Conservation (phyloP, 2,888 invertebrate species). For the Drosophila demipolita region DNA sequence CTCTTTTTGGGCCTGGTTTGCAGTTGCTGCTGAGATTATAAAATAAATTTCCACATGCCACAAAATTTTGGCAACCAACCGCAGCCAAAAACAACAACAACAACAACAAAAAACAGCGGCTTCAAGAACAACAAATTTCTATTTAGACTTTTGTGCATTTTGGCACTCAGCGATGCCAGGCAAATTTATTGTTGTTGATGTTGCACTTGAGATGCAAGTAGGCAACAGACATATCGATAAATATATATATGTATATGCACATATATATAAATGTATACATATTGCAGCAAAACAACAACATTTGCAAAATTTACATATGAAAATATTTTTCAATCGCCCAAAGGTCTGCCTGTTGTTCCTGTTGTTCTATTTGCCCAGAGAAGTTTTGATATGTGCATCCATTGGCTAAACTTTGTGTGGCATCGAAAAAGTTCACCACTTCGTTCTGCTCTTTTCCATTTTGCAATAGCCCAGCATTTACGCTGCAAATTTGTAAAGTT, state of each 20-base stretch:
- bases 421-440: constrained; percentile 40
- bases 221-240: constrained; percentile 52
- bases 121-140: constrained; percentile 17
- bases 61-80: constrained; percentile 69
- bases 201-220: constrained; percentile 73
- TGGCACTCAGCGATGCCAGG: constrained; percentile 45
- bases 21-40: constrained; percentile 70
- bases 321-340: constrained; percentile 77
- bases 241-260: constrained; percentile 3
- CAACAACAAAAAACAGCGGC: constrained; percentile 1
- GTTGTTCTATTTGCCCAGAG: constrained; percentile 33
- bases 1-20: constrained; percentile 18
- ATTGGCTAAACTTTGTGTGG: constrained; percentile 38
- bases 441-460: constrained; percentile 10
- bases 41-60: constrained; percentile 79
- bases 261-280: background rate
- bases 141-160: constrained; percentile 49
- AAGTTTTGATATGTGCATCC: constrained; percentile 53
- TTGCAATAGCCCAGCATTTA: constrained; percentile 19
- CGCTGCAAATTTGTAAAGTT: constrained; percentile 62
- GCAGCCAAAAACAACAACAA: constrained; percentile 48
- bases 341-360: constrained; percentile 47
- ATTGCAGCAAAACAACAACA: constrained; percentile 7
- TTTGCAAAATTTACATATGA: constrained; percentile 66
- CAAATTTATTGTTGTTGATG: constrained; percentile 35